phyloP scores from a whole-genome alignment of 2,113 vertebrate species.

The Orcinus orca region DNA sequence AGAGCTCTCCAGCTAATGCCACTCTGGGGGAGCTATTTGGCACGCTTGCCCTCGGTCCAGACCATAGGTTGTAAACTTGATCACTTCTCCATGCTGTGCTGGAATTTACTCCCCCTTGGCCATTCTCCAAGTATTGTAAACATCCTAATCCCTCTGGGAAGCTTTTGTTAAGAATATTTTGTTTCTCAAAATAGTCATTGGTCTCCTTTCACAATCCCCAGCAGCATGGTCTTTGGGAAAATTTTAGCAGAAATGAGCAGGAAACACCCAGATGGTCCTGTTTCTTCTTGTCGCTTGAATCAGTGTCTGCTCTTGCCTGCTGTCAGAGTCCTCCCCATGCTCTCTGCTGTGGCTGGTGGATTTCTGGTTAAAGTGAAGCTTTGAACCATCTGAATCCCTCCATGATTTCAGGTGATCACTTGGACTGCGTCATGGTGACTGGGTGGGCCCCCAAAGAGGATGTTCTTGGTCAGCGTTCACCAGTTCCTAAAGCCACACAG shows the following conservation, averaged over 20 bases:
- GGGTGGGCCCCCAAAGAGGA: not conserved
- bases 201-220: conserved; percentile 12
- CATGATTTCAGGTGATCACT: not conserved
- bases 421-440: not conserved
- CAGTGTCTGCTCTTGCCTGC: not conserved
- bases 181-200: not conserved
- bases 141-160: not conserved
- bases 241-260: conserved; percentile 16
- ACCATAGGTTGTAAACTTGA: not conserved
- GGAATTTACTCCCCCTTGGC: not conserved
- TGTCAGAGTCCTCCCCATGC: not conserved
- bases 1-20: not conserved
- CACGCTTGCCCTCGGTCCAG: not conserved
- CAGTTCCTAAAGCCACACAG: not conserved
- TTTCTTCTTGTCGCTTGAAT: not conserved
- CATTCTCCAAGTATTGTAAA: not conserved
- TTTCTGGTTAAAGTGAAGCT: not conserved
- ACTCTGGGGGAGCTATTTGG: not conserved
- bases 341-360: not conserved
- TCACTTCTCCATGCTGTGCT: not conserved
- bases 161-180: conserved; percentile 17
- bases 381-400: not conserved
- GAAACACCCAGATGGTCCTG: not conserved
- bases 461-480: not conserved
- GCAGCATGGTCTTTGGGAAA: not conserved